Percentiles rank a stretch among this genome's conserved stretches.
Conservation (phyloP, 2,797 vertebrate species). For the Sternarchorhynchus goeldii region DNA sequence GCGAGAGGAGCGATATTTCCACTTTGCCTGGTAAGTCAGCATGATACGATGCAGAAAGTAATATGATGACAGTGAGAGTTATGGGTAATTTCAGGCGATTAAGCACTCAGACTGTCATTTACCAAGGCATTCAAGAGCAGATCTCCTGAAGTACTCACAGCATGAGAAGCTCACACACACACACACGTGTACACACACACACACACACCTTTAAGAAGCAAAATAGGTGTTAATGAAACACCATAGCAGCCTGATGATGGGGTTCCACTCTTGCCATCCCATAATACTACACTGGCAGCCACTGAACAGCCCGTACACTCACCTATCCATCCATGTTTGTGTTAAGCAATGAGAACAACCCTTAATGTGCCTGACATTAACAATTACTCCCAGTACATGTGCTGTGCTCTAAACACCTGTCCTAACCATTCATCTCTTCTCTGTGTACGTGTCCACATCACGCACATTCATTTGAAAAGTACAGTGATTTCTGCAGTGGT, state of each 20-base stretch:
- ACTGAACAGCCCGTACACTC: constrained; percentile 18
- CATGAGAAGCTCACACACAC: constrained; percentile 10
- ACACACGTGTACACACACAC: neutral
- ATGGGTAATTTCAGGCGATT: constrained; percentile 13
- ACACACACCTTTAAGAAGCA: constrained; percentile 7
- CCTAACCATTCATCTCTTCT: constrained; percentile 21
- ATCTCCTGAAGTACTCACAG: constrained; percentile 18
- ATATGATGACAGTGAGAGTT: constrained; percentile 16
- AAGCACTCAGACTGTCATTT: constrained; percentile 28
- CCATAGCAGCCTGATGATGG: constrained; percentile 27
- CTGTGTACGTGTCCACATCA: neutral
- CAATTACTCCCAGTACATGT: constrained; percentile 44
- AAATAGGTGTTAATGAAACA: constrained; percentile 56
- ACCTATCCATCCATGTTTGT: neutral
- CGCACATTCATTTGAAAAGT: neutral
- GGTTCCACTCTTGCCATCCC: constrained; percentile 17
- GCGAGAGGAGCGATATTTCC: neutral
- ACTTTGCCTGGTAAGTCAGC: constrained; percentile 1
- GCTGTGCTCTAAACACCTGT: constrained; percentile 37
- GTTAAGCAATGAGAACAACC: constrained; percentile 25
- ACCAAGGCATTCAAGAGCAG: constrained; percentile 10
- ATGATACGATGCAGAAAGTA: neutral
- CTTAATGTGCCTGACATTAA: constrained; percentile 37
- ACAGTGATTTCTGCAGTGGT: no score
- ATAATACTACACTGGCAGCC: constrained; percentile 23